Percentiles rank a stretch among this genome's conserved stretches.
These are phyloP conservation scores for Rhaphigaster nebulosa DNA, from an alignment of 2,888 invertebrate genomes.

Conservation along the genomic window DNA sequence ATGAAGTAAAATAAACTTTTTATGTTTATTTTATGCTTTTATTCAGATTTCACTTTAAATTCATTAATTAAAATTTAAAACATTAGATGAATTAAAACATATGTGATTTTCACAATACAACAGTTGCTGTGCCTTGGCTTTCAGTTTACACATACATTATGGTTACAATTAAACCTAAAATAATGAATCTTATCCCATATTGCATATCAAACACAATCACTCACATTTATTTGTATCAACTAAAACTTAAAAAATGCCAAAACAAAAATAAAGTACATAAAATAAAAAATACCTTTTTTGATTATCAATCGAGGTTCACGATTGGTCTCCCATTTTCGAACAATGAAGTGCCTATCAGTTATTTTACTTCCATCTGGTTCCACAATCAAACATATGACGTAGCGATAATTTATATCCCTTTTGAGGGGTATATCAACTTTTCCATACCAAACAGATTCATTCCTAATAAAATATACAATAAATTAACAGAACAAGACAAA, in stretches of 20 bases:
- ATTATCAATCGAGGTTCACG: conserved; percentile 77
- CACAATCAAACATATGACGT: conserved; percentile 80
- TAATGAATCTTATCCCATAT: background rate
- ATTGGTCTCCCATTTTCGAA: conserved; percentile 87
- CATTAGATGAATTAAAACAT: background rate
- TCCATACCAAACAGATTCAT: conserved; percentile 75
- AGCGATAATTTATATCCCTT: conserved; percentile 80
- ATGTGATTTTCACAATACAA: background rate
- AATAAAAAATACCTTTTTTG: conserved; percentile 68
- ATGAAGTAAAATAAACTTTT: background rate
- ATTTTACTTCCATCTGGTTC: conserved; percentile 72
- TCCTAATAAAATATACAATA: conserved; percentile 58
- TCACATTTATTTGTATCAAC: background rate
- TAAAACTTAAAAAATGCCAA: background rate
- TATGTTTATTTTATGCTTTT: no score
- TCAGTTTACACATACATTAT: background rate
- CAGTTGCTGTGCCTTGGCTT: background rate
- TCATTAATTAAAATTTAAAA: background rate
- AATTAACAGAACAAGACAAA: background rate
- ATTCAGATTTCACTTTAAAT: background rate
- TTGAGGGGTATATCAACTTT: conserved; percentile 77
- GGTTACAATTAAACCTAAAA: background rate
- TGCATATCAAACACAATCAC: background rate
- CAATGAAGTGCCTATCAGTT: conserved; percentile 72
- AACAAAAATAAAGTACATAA: background rate